Conservation (phyloP, 2,888 invertebrate genomes). For the Eilema depressum region DNA sequence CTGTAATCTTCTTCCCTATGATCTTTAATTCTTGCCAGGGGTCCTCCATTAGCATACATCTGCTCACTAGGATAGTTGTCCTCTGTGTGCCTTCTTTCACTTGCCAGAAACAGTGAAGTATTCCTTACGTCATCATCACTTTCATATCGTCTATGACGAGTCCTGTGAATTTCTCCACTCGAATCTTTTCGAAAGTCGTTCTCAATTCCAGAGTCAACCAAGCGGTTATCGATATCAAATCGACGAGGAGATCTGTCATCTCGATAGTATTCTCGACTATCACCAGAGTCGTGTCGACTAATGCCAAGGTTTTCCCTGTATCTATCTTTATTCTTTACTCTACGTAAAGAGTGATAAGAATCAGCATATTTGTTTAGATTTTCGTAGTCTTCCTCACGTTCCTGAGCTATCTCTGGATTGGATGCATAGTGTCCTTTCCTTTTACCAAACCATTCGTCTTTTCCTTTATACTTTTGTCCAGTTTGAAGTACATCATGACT, state of each 20-base stretch:
- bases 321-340: constrained; percentile 85
- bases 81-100: constrained; percentile 91
- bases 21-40: constrained; percentile 73
- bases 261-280: constrained; percentile 82
- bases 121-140: constrained; percentile 91
- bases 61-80: constrained; percentile 85
- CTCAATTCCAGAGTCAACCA: constrained; percentile 93
- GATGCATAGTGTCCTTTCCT: constrained; percentile 87
- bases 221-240: constrained; percentile 87
- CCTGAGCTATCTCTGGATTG: constrained; percentile 88
- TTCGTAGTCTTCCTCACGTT: constrained; percentile 81
- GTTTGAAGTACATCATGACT: constrained; percentile 81
- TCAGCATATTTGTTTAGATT: constrained; percentile 80
- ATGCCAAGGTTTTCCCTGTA: constrained; percentile 73
- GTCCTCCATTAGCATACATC: constrained; percentile 80
- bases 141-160: constrained; percentile 79
- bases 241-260: constrained; percentile 79
- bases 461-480: constrained; percentile 80
- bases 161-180: constrained; percentile 83
- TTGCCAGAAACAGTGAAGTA: constrained; percentile 90
- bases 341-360: constrained; percentile 88
- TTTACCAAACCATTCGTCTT: constrained; percentile 78
- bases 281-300: constrained; percentile 79
- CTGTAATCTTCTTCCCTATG: constrained; percentile 72
- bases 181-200: constrained; percentile 93